These are phyloP conservation scores for Platalea minor DNA, from an alignment of 2,797 vertebrate genomes.

Conservation along the genomic window DNA sequence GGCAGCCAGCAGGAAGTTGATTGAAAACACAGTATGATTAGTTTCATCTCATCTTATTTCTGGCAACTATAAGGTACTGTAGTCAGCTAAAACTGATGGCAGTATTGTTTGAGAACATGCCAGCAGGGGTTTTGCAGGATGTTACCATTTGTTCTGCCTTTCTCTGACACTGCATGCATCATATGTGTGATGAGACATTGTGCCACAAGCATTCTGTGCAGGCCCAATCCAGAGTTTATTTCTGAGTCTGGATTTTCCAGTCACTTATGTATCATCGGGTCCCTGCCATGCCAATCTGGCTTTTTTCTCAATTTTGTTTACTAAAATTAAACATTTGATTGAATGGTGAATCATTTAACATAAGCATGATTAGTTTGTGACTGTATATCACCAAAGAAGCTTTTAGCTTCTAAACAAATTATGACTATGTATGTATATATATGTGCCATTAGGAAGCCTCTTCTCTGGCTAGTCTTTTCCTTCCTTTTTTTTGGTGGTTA, in stretches of 20 bases:
- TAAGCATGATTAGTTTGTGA: neutral
- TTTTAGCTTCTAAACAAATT: constrained; percentile 6
- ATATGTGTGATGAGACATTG: constrained; percentile 2
- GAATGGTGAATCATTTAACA: neutral
- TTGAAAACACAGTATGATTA: constrained; percentile 57
- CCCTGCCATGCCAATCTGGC: constrained; percentile 7
- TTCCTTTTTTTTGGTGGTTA: neutral
- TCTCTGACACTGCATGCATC: constrained; percentile 15
- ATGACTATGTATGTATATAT: neutral
- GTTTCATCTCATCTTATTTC: constrained; percentile 60
- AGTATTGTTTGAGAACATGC: constrained; percentile 8
- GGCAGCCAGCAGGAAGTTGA: constrained; percentile 56
- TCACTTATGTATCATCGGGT: constrained; percentile 24
- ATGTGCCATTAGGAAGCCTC: neutral
- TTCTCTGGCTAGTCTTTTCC: neutral
- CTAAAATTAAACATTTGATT: constrained; percentile 31
- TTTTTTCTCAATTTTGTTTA: constrained; percentile 31
- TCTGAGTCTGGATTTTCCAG: constrained; percentile 33
- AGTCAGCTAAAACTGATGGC: constrained; percentile 30
- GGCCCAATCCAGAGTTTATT: constrained; percentile 7
- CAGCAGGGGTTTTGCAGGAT: constrained; percentile 20
- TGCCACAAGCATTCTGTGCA: neutral
- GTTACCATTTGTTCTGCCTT: constrained; percentile 26
- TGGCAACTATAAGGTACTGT: constrained; percentile 39
- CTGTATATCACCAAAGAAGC: neutral